phyloP scores from a whole-genome alignment of 2,797 vertebrate genomes.

The Furcifer pardalis region DNA sequence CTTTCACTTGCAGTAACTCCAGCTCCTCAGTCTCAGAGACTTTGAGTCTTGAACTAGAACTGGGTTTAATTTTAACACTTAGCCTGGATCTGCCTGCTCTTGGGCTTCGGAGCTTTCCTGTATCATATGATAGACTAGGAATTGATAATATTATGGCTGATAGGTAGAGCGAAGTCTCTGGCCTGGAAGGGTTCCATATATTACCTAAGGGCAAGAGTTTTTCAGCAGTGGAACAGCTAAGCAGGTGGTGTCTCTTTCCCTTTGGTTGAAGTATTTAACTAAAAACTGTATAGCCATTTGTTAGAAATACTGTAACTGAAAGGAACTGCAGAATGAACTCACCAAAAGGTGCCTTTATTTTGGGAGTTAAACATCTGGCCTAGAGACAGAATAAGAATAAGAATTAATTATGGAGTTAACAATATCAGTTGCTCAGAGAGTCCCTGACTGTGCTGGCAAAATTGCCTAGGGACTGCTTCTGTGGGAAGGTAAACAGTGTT shows the following conservation, averaged over 20 bases:
- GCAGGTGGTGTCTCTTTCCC: not conserved
- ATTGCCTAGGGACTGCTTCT: too few relatives aligned
- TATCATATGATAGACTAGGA: not conserved
- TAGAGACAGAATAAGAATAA: too few relatives aligned
- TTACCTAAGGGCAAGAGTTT: not conserved
- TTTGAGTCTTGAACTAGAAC: not conserved
- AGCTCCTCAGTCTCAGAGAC: not conserved
- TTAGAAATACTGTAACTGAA: not conserved
- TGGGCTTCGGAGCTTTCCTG: not conserved
- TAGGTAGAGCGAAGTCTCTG: not conserved
- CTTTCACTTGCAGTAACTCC: not conserved
- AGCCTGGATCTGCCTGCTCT: not conserved
- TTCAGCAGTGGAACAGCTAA: not conserved
- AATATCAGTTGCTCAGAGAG: too few relatives aligned
- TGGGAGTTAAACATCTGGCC: too few relatives aligned
- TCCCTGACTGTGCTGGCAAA: too few relatives aligned
- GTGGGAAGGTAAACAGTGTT: too few relatives aligned
- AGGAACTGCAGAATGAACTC: too few relatives aligned
- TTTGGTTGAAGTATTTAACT: not conserved
- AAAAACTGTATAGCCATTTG: not conserved
- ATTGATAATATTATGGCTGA: not conserved
- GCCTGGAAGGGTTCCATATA: not conserved
- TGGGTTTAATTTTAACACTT: not conserved
- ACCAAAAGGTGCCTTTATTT: too few relatives aligned
- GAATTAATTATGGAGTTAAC: too few relatives aligned